These are phyloP conservation scores for Ceyx cyanopectus DNA, from an alignment of 2,113 vertebrate species.

Conservation along the genomic window DNA sequence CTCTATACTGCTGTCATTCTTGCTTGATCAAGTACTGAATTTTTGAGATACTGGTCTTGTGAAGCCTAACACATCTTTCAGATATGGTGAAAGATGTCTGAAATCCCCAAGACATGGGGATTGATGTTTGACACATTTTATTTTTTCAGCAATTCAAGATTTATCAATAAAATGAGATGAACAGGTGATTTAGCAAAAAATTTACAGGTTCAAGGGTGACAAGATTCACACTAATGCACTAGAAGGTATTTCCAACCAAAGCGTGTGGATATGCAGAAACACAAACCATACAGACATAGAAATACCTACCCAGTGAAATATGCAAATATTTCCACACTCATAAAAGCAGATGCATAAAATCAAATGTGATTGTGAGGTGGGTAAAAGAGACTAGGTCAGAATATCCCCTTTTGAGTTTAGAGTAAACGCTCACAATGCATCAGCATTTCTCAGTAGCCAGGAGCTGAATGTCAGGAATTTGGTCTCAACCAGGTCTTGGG, in stretches of 20 bases:
- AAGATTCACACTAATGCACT: background rate
- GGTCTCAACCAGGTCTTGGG: background rate
- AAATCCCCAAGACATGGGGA: no score
- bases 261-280: background rate
- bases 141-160: no score
- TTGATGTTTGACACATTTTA: no score
- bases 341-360: background rate
- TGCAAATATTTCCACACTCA: background rate
- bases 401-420: background rate
- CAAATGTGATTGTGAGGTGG: background rate
- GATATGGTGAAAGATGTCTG: background rate
- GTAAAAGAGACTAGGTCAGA: background rate
- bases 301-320: background rate
- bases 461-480: background rate
- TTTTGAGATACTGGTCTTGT: background rate
- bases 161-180: background rate
- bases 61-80: background rate
- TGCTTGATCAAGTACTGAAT: background rate
- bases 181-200: background rate
- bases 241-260: background rate
- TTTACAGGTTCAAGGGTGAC: background rate
- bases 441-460: background rate
- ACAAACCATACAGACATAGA: background rate
- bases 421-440: background rate
- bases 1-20: background rate